phyloP scores from a whole-genome alignment of 2,113 vertebrate species.

The Odontophorus gujanensis region DNA sequence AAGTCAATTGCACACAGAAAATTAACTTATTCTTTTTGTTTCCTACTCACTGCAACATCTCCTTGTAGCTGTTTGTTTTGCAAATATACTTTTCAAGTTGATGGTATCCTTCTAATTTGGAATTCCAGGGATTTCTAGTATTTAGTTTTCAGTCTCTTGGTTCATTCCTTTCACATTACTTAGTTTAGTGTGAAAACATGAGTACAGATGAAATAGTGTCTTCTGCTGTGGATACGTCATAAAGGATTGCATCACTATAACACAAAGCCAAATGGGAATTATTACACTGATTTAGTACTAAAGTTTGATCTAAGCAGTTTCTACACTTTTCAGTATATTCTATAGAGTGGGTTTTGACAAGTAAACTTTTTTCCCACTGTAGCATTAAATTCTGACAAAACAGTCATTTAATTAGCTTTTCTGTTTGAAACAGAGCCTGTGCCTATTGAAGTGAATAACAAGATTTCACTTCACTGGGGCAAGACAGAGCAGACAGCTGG shows the following conservation, averaged over 20 bases:
- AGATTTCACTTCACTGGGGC: not conserved
- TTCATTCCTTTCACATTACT: slow-evolving; percentile 56
- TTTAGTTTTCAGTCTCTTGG: slow-evolving; percentile 23
- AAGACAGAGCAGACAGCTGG: not conserved
- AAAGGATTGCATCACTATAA: not conserved
- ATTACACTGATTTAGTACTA: not conserved
- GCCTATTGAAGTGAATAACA: not conserved
- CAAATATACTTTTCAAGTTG: not conserved
- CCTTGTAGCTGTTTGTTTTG: not conserved
- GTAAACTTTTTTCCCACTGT: not conserved
- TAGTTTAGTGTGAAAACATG: slow-evolving; percentile 34
- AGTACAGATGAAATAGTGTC: slow-evolving; percentile 7
- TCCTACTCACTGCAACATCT: not conserved
- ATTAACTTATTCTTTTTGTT: not conserved
- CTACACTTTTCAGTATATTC: not conserved
- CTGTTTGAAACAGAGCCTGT: not conserved
- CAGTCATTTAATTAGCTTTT: not conserved
- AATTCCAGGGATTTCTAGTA: slow-evolving; percentile 55
- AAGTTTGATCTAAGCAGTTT: not conserved
- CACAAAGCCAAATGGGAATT: slow-evolving; percentile 4
- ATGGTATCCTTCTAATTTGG: slow-evolving; percentile 3
- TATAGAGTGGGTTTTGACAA: not conserved
- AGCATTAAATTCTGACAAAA: not conserved
- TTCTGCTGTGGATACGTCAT: slow-evolving; percentile 31
- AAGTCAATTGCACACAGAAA: not conserved